A percentile compares a stretch with the other conserved stretches of the same genome.
Evolutionary conservation across 2,797 vertebrate genomes (phyloP).

Genomic region (Myotis daubentonii): DNA sequence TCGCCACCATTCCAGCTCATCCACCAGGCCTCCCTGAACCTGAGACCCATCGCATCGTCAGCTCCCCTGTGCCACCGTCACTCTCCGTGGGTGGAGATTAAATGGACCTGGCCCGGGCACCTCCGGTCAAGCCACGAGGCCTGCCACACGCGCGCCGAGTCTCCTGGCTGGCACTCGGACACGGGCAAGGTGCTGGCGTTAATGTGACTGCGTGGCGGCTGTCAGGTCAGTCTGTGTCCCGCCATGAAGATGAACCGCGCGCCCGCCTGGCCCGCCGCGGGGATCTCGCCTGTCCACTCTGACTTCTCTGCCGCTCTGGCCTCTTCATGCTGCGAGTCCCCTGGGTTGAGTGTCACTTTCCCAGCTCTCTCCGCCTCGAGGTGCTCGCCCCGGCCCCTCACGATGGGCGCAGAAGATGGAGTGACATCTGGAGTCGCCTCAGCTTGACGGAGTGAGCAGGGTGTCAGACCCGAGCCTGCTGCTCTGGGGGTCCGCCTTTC

Average conservation of each 20-base stretch:
- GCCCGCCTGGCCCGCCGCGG: not conserved
- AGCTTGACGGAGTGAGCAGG: not conserved
- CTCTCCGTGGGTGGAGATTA: not conserved
- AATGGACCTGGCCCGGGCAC: rapidly evolving
- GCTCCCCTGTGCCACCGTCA: rapidly evolving
- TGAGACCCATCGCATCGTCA: not conserved
- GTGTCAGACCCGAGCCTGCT: not conserved
- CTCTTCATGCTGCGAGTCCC: not conserved
- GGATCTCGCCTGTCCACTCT: not conserved
- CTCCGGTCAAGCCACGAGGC: rapidly evolving
- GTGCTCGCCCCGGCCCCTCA: not conserved
- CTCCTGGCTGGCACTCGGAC: not conserved
- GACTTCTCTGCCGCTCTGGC: conserved; percentile 12
- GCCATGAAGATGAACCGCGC: not conserved
- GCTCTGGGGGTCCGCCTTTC: not conserved
- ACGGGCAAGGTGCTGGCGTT: conserved; percentile 28
- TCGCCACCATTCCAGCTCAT: not conserved
- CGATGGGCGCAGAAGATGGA: rapidly evolving
- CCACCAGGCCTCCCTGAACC: not conserved
- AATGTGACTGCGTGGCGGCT: not conserved
- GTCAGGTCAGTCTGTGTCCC: not conserved
- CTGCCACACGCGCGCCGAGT: rapidly evolving
- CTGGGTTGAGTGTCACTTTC: not conserved
- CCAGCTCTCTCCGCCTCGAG: not conserved
- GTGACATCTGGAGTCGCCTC: rapidly evolving